These are phyloP conservation scores for Lacanobia wlatinum DNA, from an alignment of 2,888 invertebrate genomes.

Conservation along the genomic window DNA sequence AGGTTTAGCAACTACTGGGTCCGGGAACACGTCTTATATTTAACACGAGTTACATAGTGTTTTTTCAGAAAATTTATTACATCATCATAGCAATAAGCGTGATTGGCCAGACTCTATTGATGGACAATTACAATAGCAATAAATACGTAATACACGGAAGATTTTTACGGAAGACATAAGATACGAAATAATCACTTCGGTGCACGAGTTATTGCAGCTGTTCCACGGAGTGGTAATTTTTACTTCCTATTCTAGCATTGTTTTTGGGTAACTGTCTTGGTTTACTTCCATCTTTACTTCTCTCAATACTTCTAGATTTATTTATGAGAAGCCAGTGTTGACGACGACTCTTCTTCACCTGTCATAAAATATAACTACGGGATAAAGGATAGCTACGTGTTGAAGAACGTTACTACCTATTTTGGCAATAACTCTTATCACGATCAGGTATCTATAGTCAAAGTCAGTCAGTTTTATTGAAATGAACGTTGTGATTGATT, in stretches of 20 bases:
- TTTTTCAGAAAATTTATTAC: not conserved
- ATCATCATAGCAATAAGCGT: slow-evolving; percentile 16
- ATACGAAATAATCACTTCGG: slow-evolving; percentile 30
- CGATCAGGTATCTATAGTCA: too few relatives aligned
- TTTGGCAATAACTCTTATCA: too few relatives aligned
- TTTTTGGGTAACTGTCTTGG: not conserved
- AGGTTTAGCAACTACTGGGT: too few relatives aligned
- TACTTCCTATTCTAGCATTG: slow-evolving; percentile 2
- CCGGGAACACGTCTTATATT: not conserved
- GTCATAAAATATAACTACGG: too few relatives aligned
- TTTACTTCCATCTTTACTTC: not conserved
- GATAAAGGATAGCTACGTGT: too few relatives aligned
- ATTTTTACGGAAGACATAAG: slow-evolving; percentile 21
- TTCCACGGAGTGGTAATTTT: not conserved
- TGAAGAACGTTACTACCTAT: too few relatives aligned
- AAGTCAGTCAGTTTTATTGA: too few relatives aligned
- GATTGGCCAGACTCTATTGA: slow-evolving; percentile 10
- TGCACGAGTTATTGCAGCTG: too few relatives aligned
- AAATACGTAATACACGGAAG: slow-evolving; percentile 43
- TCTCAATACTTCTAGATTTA: not conserved
- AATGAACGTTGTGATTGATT: too few relatives aligned
- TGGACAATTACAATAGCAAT: slow-evolving; percentile 30
- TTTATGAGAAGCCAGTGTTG: not conserved
- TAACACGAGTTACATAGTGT: not conserved
- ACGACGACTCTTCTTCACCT: too few relatives aligned